phyloP scores from a whole-genome alignment of 2,797 vertebrate genomes.

The Sebastes itinus region DNA sequence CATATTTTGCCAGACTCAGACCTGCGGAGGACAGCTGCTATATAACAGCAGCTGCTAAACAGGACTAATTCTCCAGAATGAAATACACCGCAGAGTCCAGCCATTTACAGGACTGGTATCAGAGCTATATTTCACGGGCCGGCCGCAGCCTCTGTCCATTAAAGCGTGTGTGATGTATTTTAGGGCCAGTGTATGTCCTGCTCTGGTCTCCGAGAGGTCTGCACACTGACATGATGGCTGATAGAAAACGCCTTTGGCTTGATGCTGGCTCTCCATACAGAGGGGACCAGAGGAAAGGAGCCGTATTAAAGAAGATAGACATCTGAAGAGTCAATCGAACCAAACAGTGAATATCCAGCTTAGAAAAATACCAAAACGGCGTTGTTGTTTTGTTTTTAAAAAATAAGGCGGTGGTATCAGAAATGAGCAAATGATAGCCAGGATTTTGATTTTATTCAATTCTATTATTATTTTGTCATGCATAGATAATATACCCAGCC shows the following conservation, averaged over 20 bases:
- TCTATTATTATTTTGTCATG: no score
- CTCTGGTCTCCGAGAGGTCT: constrained; percentile 78
- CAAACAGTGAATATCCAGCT: constrained; percentile 12
- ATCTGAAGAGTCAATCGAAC: constrained; percentile 41
- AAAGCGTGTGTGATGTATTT: constrained; percentile 79
- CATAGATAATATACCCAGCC: no score
- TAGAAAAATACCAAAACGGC: constrained; percentile 15
- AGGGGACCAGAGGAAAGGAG: not conserved
- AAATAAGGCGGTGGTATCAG: not conserved
- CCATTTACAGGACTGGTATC: constrained; percentile 77
- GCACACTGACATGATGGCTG: constrained; percentile 78
- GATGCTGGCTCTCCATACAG: constrained; percentile 52
- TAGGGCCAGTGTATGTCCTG: constrained; percentile 80
- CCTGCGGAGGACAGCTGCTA: constrained; percentile 57
- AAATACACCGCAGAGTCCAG: constrained; percentile 73
- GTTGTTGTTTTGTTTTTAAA: constrained; percentile 3
- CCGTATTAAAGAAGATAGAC: constrained; percentile 35
- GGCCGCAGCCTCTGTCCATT: constrained; percentile 73
- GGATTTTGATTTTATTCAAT: not conserved
- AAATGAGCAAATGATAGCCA: not conserved
- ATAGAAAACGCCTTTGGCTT: constrained; percentile 79
- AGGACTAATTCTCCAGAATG: constrained; percentile 78
- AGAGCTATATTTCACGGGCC: constrained; percentile 79
- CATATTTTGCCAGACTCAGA: constrained; percentile 42
- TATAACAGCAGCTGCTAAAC: constrained; percentile 76